Percentiles rank a stretch among this genome's conserved stretches.
These are phyloP conservation scores for Dendrocopos noguchii DNA, from an alignment of 2,113 vertebrate genomes.

Conservation along the genomic window DNA sequence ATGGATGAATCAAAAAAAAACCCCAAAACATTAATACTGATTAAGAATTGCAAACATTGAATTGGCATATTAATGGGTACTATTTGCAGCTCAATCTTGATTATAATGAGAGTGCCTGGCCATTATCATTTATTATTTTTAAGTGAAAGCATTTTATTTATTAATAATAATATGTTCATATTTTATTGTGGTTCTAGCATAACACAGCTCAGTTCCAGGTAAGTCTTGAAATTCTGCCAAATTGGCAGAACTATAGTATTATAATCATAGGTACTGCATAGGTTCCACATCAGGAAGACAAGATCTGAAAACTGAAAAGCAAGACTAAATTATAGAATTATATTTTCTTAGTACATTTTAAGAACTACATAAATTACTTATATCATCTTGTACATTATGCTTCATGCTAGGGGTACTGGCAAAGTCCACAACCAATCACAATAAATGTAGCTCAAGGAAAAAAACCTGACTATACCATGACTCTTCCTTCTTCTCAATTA, in stretches of 20 bases:
- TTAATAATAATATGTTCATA: not conserved
- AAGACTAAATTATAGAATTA: not conserved
- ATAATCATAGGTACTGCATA: not conserved
- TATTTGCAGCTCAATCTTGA: not conserved
- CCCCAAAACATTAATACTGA: not conserved
- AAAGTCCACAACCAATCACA: not conserved
- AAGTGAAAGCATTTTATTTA: not conserved
- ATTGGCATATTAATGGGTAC: not conserved
- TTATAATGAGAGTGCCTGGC: not conserved
- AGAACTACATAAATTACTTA: not conserved
- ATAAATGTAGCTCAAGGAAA: not conserved
- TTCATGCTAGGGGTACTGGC: not conserved
- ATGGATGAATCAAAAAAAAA: not conserved
- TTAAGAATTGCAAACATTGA: not conserved
- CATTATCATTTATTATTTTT: not conserved
- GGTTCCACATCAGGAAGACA: not conserved
- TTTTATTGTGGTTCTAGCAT: not conserved
- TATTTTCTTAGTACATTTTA: not conserved
- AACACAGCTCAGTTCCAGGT: not conserved
- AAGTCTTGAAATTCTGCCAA: not conserved
- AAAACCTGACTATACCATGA: not conserved
- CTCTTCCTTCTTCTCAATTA: not conserved
- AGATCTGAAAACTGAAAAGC: not conserved
- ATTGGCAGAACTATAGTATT: not conserved
- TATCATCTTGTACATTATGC: not conserved